Evolutionary conservation across 2,797 vertebrate species (phyloP), one percentile per base, ranked within the genome.

Genomic region (Eulemur coronatus): DNA sequence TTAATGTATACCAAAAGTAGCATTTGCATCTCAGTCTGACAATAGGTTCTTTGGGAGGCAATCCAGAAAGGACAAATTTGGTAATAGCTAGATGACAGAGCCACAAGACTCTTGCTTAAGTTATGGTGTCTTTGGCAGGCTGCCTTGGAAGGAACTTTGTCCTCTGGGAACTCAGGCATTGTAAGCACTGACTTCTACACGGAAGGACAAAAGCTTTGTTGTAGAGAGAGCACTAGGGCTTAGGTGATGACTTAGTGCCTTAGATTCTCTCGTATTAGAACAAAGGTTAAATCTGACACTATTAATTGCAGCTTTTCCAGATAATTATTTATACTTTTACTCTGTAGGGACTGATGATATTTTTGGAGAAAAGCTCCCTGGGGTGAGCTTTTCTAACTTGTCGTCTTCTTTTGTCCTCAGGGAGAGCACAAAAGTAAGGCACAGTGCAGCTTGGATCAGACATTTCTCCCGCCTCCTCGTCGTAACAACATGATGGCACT

Each of bases 221-320:
- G 30, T 5, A 78, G 57, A 92, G 67, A 33, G 7, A 90, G n/a
- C 8, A 9, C 17, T 65, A 46, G 87, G 76, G 69, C 87, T 63
- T 48, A 43, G 61, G 38, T 43, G 59, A 35, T 14, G 55, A 28
- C n/a, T 11, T 6, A 1, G 5, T 38, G 52, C 84, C 84, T 88
- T 38, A 35, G 35, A 93, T 15, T 67, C 81, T 67, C 81, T 94
- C 10, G 3, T 14, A 26, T 4, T 1, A 24, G 91, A 94, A 89
- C 84, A 96, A 97, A 97, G 84, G 70, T 87, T 84, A 81, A 61
- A 65, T 55, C 65, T 94, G 95, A 84, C 84, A n/a, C 55, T 41
- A 18, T 22, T 97, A 87, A 94, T 63, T 95, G 38, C 72, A 89
- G 72, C 35, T 72, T 94, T 93, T 70, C 35, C n/a, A 81, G 84